Conservation (phyloP, 2,113 vertebrate genomes). For the Lepus timidus region DNA sequence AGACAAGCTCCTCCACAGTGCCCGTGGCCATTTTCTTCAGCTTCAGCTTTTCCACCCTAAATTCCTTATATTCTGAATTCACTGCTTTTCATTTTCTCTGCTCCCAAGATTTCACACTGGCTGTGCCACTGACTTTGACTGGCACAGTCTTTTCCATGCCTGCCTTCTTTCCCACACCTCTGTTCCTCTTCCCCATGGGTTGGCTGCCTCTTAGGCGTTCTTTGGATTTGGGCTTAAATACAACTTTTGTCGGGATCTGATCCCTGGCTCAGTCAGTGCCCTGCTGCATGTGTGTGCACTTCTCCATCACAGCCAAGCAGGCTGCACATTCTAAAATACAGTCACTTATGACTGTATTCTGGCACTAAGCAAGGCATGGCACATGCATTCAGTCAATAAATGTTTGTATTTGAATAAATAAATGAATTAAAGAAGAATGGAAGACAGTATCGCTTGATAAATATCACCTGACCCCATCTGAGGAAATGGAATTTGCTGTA, state of each 20-base stretch:
- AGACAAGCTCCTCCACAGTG: background rate
- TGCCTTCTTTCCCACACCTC: background rate
- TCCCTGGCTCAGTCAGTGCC: too few relatives aligned
- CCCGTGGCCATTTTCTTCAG: too few relatives aligned
- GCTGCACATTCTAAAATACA: background rate
- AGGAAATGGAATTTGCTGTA: constrained; percentile 6
- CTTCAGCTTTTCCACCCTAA: background rate
- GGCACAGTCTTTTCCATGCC: too few relatives aligned
- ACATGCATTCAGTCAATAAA: background rate
- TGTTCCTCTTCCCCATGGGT: background rate
- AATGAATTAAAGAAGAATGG: background rate
- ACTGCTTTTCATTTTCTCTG: background rate
- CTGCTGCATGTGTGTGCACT: accelerated
- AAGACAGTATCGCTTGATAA: background rate
- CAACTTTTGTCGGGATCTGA: background rate
- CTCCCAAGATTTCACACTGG: background rate
- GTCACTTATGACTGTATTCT: background rate
- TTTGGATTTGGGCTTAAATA: background rate
- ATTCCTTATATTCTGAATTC: background rate
- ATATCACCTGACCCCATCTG: background rate
- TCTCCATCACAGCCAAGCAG: background rate
- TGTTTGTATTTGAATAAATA: constrained; percentile 26
- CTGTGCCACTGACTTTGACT: too few relatives aligned
- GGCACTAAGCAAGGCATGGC: background rate
- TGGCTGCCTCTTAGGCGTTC: too few relatives aligned